A percentile compares a stretch with the other conserved stretches of the same genome.
These are phyloP conservation scores for Pyrocephalus nanus DNA, from an alignment of 2,797 vertebrate species.

Conservation along the genomic window DNA sequence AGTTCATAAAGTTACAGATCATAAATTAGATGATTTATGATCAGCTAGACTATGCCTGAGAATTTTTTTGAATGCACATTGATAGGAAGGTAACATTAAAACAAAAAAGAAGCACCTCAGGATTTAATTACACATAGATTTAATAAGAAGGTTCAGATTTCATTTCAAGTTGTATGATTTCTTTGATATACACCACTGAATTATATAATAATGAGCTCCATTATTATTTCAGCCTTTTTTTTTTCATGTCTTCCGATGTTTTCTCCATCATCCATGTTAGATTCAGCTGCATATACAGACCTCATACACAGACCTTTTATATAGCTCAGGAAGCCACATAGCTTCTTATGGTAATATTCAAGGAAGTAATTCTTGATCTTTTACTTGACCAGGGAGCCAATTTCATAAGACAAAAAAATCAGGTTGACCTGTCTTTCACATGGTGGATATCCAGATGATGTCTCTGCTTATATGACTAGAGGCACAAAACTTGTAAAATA, in stretches of 20 bases:
- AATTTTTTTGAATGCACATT: background rate
- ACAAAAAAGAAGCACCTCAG: background rate
- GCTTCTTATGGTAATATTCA: background rate
- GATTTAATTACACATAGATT: background rate
- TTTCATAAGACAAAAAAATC: background rate
- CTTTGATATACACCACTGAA: background rate
- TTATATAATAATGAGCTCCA: background rate
- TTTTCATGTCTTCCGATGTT: too few relatives aligned
- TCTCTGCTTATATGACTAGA: background rate
- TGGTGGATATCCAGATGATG: background rate
- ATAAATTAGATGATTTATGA: background rate
- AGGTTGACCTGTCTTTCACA: background rate
- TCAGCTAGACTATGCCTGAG: background rate
- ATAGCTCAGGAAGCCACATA: fast-evolving
- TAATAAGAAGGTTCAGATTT: background rate
- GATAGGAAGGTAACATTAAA: background rate
- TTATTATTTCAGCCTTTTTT: background rate
- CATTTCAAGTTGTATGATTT: background rate
- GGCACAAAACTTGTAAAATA: background rate
- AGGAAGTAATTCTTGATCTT: background rate
- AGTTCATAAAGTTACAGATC: background rate
- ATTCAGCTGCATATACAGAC: background rate
- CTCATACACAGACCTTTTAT: background rate
- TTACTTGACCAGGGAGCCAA: background rate
- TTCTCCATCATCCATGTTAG: background rate